Conservation (phyloP, 2,888 invertebrate genomes). For the Podabrus alpinus region DNA sequence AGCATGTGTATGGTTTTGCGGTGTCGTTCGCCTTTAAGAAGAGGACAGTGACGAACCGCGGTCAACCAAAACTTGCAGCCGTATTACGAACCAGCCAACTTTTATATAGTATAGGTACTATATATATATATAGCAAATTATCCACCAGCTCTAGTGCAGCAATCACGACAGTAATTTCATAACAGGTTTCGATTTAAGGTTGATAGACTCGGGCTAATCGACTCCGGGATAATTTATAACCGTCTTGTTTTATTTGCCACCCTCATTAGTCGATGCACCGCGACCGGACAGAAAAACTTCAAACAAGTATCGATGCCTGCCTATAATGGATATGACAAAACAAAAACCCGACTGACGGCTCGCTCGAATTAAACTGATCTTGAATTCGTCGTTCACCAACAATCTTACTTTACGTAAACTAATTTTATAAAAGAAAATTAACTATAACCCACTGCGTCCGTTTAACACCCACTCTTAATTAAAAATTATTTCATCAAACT, state of each 20-base stretch:
- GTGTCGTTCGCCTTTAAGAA: constrained; percentile 30
- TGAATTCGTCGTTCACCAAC: constrained; percentile 40
- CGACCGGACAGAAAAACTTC: constrained; percentile 50
- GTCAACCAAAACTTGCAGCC: constrained; percentile 11
- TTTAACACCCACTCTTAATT: constrained; percentile 27
- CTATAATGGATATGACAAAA: constrained; percentile 54
- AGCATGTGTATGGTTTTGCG: constrained; percentile 32
- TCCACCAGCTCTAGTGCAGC: constrained; percentile 49
- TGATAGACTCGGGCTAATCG: constrained; percentile 56
- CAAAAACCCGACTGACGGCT: constrained; percentile 54
- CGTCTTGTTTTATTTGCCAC: constrained; percentile 55
- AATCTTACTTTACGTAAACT: constrained; percentile 8
- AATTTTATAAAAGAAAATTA: constrained; percentile 25
- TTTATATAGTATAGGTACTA: too few relatives aligned
- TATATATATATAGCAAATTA: constrained; percentile 46
- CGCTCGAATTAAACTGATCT: constrained; percentile 48
- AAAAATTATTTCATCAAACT: constrained; percentile 45
- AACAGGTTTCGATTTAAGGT: constrained; percentile 56
- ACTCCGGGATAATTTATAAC: constrained; percentile 54
- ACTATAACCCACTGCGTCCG: constrained; percentile 28
- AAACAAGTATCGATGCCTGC: constrained; percentile 52
- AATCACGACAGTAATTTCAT: constrained; percentile 55
- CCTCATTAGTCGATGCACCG: constrained; percentile 52
- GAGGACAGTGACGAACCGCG: constrained; percentile 32
- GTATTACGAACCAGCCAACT: background rate